Evolutionary conservation across 1,140 invertebrate genomes (phyloP).

Genomic region (Eufriesea mexicana): DNA sequence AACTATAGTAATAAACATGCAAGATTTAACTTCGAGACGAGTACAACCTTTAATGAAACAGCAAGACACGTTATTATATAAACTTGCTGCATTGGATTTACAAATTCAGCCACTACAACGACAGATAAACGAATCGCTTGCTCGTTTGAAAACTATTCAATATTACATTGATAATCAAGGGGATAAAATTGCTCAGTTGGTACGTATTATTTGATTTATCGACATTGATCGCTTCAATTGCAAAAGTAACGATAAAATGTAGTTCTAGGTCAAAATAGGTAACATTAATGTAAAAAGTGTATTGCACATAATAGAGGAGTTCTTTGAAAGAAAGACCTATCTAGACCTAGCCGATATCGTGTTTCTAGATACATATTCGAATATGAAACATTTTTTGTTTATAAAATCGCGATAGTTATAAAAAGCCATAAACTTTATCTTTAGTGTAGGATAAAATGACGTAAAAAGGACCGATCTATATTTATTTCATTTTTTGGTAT

Average conservation of each 20-base stretch:
- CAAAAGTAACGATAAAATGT: background rate
- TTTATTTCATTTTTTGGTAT: too few species aligned
- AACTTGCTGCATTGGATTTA: conserved; percentile 88
- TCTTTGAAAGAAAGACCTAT: background rate
- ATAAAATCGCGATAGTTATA: too few species aligned
- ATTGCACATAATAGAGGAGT: too few species aligned
- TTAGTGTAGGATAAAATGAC: too few species aligned
- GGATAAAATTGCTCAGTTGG: conserved; percentile 86
- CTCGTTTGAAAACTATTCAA: conserved; percentile 88
- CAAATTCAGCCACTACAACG: conserved; percentile 86
- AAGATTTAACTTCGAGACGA: conserved; percentile 84
- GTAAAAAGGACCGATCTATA: too few species aligned
- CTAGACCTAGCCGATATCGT: too few species aligned
- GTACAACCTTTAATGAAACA: conserved; percentile 87
- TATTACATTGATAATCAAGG: conserved; percentile 89
- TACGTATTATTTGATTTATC: conserved; percentile 58
- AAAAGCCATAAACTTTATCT: too few species aligned
- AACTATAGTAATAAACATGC: conserved; percentile 84
- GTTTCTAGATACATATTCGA: too few species aligned
- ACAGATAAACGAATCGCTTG: conserved; percentile 88
- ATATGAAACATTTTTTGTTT: too few species aligned
- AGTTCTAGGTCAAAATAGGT: too few species aligned
- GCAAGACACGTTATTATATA: conserved; percentile 88
- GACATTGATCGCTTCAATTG: background rate
- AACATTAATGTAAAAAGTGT: background rate